Evolutionary conservation across 2,797 vertebrate genomes (phyloP).

Genomic region (Leucoraja ocellata): DNA sequence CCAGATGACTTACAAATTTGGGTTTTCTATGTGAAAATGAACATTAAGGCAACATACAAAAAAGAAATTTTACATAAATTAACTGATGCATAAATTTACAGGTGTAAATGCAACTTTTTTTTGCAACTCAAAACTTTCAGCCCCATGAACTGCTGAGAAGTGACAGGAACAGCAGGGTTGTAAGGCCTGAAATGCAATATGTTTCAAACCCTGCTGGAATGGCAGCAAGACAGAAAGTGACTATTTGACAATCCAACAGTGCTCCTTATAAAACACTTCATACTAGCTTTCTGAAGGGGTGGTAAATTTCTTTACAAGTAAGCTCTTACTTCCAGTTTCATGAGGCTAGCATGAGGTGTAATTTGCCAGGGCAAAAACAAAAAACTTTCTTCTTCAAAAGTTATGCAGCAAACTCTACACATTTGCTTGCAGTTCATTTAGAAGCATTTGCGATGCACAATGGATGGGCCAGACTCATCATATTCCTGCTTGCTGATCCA

Average conservation of each 20-base stretch:
- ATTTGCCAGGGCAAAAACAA: constrained; percentile 54
- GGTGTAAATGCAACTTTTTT: constrained; percentile 55
- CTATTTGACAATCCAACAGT: constrained; percentile 51
- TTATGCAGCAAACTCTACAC: constrained; percentile 49
- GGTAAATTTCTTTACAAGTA: constrained; percentile 13
- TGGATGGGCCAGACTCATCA: constrained; percentile 63
- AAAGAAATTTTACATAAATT: constrained; percentile 65
- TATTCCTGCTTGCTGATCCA: constrained; percentile 65
- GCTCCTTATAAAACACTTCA: constrained; percentile 52
- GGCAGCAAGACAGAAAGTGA: constrained; percentile 52
- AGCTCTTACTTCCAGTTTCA: constrained; percentile 64
- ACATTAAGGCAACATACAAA: constrained; percentile 65
- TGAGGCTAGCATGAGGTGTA: constrained; percentile 62
- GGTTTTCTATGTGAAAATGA: constrained; percentile 55
- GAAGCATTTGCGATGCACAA: constrained; percentile 68
- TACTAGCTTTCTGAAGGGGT: constrained; percentile 39
- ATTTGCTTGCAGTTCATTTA: constrained; percentile 56
- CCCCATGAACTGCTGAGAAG: constrained; percentile 43
- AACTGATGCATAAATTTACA: constrained; percentile 62
- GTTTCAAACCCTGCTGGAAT: constrained; percentile 49
- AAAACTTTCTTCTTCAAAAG: constrained; percentile 36
- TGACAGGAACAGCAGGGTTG: constrained; percentile 42
- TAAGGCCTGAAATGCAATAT: constrained; percentile 51
- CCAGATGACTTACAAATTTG: constrained; percentile 64
- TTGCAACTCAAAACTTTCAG: constrained; percentile 51